Evolutionary conservation across 2,888 invertebrate species (phyloP).

Genomic region (Neoitamus cyanurus): DNA sequence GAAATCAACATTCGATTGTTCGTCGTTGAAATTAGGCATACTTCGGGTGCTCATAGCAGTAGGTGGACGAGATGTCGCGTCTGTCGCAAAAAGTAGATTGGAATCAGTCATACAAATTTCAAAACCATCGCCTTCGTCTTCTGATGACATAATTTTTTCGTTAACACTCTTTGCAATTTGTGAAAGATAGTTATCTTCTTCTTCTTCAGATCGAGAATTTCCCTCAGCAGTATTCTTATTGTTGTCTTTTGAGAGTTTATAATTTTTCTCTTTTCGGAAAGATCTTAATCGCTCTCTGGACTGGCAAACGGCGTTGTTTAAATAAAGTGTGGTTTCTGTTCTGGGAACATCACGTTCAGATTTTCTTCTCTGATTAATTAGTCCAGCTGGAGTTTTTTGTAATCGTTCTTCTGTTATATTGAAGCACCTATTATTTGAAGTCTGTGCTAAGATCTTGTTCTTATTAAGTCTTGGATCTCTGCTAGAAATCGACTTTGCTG

Average conservation of each 20-base stretch:
- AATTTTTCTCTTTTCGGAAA: not conserved
- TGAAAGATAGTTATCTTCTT: conserved; percentile 64
- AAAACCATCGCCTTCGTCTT: conserved; percentile 65
- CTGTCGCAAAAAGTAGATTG: conserved; percentile 24
- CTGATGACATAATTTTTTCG: conserved; percentile 64
- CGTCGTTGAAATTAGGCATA: conserved; percentile 64
- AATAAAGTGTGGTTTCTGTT: not conserved
- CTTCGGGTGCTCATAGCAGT: conserved; percentile 65
- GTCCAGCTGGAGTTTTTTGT: not conserved
- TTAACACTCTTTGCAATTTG: conserved; percentile 65
- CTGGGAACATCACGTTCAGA: not conserved
- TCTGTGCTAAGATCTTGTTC: conserved; percentile 54
- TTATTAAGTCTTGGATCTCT: conserved; percentile 65
- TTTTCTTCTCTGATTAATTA: conserved; percentile 25
- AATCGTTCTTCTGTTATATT: not conserved
- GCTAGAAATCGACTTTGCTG: conserved; percentile 56
- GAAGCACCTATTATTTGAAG: not conserved
- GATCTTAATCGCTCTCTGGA: conserved; percentile 41
- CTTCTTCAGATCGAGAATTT: conserved; percentile 49
- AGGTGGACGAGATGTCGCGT: conserved; percentile 57
- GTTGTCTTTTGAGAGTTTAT: not conserved
- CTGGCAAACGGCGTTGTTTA: conserved; percentile 33
- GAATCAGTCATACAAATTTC: conserved; percentile 56
- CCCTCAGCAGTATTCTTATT: not conserved
- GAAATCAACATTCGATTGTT: conserved; percentile 59